Evolutionary conservation across 2,888 invertebrate genomes (phyloP).

Genomic region (Volucella inflata): DNA sequence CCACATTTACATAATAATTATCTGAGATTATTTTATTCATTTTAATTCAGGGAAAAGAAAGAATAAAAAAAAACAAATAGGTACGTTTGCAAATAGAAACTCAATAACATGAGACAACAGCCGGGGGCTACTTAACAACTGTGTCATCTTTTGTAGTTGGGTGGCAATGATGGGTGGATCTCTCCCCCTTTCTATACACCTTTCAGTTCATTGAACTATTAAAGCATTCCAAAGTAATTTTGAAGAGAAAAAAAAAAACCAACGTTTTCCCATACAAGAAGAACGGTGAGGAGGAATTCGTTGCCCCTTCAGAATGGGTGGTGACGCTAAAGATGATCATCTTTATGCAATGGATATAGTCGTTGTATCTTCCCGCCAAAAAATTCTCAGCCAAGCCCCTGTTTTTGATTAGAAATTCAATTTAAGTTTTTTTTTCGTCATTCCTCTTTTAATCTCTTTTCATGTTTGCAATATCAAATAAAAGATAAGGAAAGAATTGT

Average conservation of each 20-base stretch:
- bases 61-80: conserved; percentile 60
- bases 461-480: conserved; percentile 62
- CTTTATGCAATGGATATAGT: conserved; percentile 56
- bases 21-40: conserved; percentile 38
- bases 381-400: conserved; percentile 65
- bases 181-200: not conserved
- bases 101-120: conserved; percentile 17
- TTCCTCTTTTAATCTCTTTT: conserved; percentile 48
- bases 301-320: conserved; percentile 29
- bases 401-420: conserved; percentile 69
- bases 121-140: conserved; percentile 40
- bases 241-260: not conserved
- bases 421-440: conserved; percentile 28
- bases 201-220: conserved; percentile 57
- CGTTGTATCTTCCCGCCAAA: conserved; percentile 63
- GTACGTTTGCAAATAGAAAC: conserved; percentile 66
- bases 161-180: not conserved
- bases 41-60: conserved; percentile 6
- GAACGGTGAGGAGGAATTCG: conserved; percentile 49
- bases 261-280: conserved; percentile 5
- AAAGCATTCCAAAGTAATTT: conserved; percentile 50
- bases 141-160: conserved; percentile 56
- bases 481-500: conserved; percentile 27
- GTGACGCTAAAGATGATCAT: conserved; percentile 31
- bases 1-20: conserved; percentile 68